Percentiles rank a stretch among this genome's conserved stretches.
Evolutionary conservation across 2,888 invertebrate species (phyloP).

Genomic region (Eupithecia inturbata): DNA sequence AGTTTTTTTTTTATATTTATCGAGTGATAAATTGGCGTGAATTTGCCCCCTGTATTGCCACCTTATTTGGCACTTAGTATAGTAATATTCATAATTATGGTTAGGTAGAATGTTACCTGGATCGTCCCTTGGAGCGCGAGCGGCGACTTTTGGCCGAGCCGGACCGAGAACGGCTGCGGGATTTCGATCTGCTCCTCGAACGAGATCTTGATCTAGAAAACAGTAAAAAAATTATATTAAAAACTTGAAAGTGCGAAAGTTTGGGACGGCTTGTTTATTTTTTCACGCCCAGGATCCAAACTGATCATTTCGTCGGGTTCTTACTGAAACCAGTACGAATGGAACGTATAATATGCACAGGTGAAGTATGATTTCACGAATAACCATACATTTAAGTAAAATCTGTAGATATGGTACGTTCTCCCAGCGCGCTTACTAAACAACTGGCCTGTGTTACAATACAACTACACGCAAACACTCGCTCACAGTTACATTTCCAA

Average conservation of each 20-base stretch:
- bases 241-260: background rate
- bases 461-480: no score
- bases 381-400: no score
- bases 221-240: background rate
- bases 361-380: background rate
- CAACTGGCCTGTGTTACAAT: no score
- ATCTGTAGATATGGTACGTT: no score
- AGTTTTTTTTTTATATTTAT: no score
- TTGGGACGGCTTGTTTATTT: background rate
- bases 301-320: background rate
- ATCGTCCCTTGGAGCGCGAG: slow-evolving; percentile 57
- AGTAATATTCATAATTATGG: background rate
- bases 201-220: slow-evolving; percentile 57
- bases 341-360: background rate
- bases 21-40: no score
- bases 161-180: slow-evolving; percentile 65
- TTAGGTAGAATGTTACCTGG: slow-evolving; percentile 34
- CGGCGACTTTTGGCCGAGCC: slow-evolving; percentile 65
- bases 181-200: slow-evolving; percentile 66
- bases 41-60: no score
- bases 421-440: no score
- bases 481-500: no score
- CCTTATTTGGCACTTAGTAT: no score
- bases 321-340: background rate
- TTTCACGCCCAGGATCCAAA: no score